Percentiles rank a stretch among this genome's conserved stretches.
phyloP scores from a whole-genome alignment of 2,888 invertebrate species.

The Conchocele bisecta region DNA sequence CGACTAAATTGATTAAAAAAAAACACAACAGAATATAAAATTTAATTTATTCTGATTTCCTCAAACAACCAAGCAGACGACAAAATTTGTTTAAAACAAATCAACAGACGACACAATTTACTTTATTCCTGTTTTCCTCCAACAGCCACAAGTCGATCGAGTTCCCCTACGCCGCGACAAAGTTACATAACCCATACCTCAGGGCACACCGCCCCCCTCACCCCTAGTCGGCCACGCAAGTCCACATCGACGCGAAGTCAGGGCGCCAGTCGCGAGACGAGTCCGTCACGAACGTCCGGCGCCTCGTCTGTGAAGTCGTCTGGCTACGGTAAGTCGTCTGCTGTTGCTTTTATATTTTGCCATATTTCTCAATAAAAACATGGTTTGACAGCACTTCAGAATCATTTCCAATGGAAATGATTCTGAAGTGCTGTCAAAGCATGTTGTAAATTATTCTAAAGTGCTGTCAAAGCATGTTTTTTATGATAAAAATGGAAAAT shows the following conservation, averaged over 20 bases:
- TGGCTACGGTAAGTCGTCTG: conserved; percentile 57
- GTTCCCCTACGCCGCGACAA: conserved; percentile 94
- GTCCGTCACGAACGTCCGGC: conserved; percentile 76
- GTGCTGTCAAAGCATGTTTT: no score
- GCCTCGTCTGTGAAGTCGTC: conserved; percentile 56
- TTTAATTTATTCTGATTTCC: no score
- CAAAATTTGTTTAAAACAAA: neutral
- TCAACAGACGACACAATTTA: neutral
- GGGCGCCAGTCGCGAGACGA: conserved; percentile 83
- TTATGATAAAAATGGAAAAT: no score
- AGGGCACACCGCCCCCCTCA: conserved; percentile 65
- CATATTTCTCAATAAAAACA: no score
- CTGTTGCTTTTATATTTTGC: no score
- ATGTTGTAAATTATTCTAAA: no score
- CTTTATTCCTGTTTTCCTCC: conserved; percentile 22
- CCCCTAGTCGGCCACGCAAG: conserved; percentile 63
- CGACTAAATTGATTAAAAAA: no score
- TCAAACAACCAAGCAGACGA: no score
- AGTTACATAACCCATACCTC: conserved; percentile 87
- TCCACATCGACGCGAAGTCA: conserved; percentile 80
- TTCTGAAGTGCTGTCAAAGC: no score
- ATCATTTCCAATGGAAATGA: no score
- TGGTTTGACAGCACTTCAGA: no score
- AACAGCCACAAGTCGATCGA: conserved; percentile 95
- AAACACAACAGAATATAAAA: no score